Evolutionary conservation across 2,888 invertebrate species (phyloP).

Genomic region (Caenorhabditis virilis): DNA sequence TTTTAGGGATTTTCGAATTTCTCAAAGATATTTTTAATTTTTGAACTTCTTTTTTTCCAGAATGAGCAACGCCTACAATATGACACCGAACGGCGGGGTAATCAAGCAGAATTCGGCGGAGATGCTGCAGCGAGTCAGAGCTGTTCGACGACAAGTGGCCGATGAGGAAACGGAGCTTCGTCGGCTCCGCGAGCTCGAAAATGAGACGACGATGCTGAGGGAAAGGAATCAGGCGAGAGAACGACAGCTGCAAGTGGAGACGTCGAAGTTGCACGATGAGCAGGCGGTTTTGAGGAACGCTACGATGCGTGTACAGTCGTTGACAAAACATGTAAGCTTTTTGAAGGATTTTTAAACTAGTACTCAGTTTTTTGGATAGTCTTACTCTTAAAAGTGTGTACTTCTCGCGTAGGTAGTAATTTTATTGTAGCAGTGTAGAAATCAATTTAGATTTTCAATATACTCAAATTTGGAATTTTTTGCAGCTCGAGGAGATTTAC

Average conservation of each 20-base stretch:
- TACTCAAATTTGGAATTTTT: constrained; percentile 4
- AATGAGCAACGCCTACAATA: neutral
- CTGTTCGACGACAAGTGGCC: constrained; percentile 52
- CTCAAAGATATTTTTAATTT: too few relatives aligned
- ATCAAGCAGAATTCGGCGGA: constrained; percentile 23
- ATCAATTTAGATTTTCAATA: too few relatives aligned
- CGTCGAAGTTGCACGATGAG: constrained; percentile 34
- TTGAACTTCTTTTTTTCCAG: too few relatives aligned
- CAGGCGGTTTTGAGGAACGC: constrained; percentile 76
- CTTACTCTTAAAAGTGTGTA: too few relatives aligned
- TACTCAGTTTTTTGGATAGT: too few relatives aligned
- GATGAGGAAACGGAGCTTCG: constrained; percentile 60
- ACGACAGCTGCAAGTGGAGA: constrained; percentile 34
- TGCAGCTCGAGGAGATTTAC: constrained; percentile 85
- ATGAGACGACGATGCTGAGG: constrained; percentile 40
- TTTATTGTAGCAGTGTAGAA: too few relatives aligned
- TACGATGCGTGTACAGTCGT: constrained; percentile 94
- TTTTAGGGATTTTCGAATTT: too few relatives aligned
- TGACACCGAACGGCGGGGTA: constrained; percentile 16
- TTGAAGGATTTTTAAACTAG: too few relatives aligned
- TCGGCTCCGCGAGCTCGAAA: constrained; percentile 44
- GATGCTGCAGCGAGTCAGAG: constrained; percentile 34
- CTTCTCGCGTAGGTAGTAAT: too few relatives aligned
- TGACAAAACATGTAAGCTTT: constrained; percentile 74
- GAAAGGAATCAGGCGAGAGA: constrained; percentile 35